Evolutionary conservation across 1,140 invertebrate species (phyloP).

Genomic region (Laupala kohalensis): DNA sequence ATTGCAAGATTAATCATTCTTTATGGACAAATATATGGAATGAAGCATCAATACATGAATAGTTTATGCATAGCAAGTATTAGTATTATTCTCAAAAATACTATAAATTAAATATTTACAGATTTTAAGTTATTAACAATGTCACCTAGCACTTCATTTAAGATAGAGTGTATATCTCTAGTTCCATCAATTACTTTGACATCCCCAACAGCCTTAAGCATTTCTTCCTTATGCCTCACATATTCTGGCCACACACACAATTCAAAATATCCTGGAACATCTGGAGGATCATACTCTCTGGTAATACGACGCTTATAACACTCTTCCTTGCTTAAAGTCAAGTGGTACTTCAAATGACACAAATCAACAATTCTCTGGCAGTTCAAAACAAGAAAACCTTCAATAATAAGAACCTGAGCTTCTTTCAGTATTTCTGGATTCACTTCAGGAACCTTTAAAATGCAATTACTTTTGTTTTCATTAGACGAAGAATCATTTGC

Average conservation of each 20-base stretch:
- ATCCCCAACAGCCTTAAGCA: constrained; percentile 15
- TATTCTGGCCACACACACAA: constrained; percentile 63
- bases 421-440: not conserved
- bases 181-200: constrained; percentile 6
- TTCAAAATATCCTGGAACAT: constrained; percentile 67
- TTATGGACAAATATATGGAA: too few species aligned
- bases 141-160: not conserved
- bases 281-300: constrained; percentile 60
- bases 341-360: constrained; percentile 58
- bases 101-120: too few species aligned
- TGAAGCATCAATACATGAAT: too few species aligned
- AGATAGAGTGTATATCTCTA: not conserved
- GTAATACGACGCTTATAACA: constrained; percentile 30
- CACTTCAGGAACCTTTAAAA: not conserved
- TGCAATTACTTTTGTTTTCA: not conserved
- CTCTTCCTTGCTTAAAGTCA: constrained; percentile 49
- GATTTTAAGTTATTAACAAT: not conserved
- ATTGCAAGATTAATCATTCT: too few species aligned
- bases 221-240: constrained; percentile 26
- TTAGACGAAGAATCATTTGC: not conserved
- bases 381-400: constrained; percentile 64
- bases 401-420: constrained; percentile 45
- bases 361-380: constrained; percentile 45
- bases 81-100: too few species aligned
- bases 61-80: too few species aligned